Evolutionary conservation across 2,888 invertebrate genomes (phyloP), one percentile per base, ranked within the genome.

Genomic region (Esperia sulphurella): DNA sequence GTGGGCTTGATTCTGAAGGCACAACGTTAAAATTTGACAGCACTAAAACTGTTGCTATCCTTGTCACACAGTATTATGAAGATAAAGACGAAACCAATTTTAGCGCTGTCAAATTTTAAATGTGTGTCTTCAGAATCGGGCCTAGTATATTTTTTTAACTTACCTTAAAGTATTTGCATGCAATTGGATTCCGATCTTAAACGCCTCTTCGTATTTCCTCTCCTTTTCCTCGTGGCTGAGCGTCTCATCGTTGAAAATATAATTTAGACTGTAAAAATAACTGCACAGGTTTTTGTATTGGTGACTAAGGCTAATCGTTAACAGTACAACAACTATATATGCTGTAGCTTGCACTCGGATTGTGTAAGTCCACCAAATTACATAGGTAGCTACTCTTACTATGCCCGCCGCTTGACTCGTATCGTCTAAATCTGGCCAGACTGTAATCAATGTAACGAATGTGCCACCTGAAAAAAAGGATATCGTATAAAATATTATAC

Each of bases 161-260:
- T 56, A 82, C 83, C 65, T 57, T 31, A 79, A 52, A 0, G 78
- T 79, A 13, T 71, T 63, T 0, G 63, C 53, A 54, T 82, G 83
- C 13, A 78, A 41, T 46, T 68, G 59, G 12, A 83, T 71, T 3
- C 83, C 83, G 49, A 66, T 45, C 61, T 67, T 77, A 4, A 83
- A 53, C 0, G 61, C 61, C 0, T 63, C 41, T 40, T 74, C 75
- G 50, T 75, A 83, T 29, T 59, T 54, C 0, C 37, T 12, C 51
- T 81, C 79, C 21, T 68, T 79, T 29, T 68, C 61, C 0, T 29
- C 30, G 13, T 75, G 77, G 14, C 50, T 53, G 12, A 62, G 41
- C 35, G 61, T 46, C 0, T 56, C 28, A 80, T 73, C 0, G 56
- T 39, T 13, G 43, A 73, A 74, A 30, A 73, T 65, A 0, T 58